Base-by-base conservation (phyloP, 2,797 vertebrate genomes). In the Merluccius polli region DNA sequence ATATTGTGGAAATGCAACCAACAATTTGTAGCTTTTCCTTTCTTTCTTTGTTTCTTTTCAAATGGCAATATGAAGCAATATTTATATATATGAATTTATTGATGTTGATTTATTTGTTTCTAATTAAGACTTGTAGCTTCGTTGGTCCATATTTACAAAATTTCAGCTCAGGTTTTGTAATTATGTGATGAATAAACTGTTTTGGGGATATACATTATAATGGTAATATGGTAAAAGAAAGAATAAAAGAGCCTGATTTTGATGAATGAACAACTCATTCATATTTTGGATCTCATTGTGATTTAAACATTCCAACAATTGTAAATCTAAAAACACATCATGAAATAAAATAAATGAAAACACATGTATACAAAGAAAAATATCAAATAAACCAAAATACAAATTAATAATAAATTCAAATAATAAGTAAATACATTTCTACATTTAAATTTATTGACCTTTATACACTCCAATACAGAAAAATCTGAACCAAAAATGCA, bases 61-160 rank as follows among this genome's bases (percentile, higher is more conserved):
- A 70, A 41, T 38, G 32, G 30, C 29, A 72, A n/a, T 59, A 52
- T 27, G 18, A 59, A 59, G 36, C 15, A 69, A 52, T 15, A 29
- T n/a, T 74, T 10, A 44, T 63, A 24, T 79, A 69, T 30, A 69
- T 38, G 16, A 31, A 69, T 65, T 27, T 21, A 75, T 74, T 27
- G 16, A 52, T 52, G 41, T 15, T 5, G 36, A 48, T 48, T 24
- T n/a, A n/a, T n/a, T 11, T 65, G 27, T 65, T 65, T 27, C 6
- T 59, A 11, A 27, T 27, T 65, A 71, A 70, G 38, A 24, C 38
- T 52, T 8, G 18, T n/a, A 41, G 44, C 10, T 65, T 65, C 24
- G 8, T 72, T 80, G 75, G 72, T 67, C 78, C 67, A 36, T 41
- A 71, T 71, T 71, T 41, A 71, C 35, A 71, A 69, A 67, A 72